A percentile compares a stretch with the other conserved stretches of the same genome.
These are phyloP conservation scores for Ptilodon capucinus DNA, from an alignment of 2,888 invertebrate genomes.

Conservation along the genomic window DNA sequence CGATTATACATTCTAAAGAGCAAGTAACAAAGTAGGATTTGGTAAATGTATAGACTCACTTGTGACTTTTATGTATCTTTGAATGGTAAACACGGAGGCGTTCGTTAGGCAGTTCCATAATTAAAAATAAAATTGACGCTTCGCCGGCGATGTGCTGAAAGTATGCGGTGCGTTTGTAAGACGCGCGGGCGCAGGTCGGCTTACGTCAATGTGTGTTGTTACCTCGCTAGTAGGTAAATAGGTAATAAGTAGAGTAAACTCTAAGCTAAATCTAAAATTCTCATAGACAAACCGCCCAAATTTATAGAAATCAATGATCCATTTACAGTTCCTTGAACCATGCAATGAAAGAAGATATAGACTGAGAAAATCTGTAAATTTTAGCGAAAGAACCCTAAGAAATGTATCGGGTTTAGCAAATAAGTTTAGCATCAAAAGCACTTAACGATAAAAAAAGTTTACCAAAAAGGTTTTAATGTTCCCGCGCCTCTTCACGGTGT, in stretches of 20 bases:
- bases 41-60: neutral
- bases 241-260: no score
- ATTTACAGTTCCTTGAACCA: no score
- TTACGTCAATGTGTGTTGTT: no score
- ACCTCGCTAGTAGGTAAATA: no score
- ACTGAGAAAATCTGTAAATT: no score
- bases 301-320: no score
- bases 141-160: slow-evolving; percentile 59
- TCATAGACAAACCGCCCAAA: no score
- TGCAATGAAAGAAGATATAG: no score
- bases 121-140: slow-evolving; percentile 64
- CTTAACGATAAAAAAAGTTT: slow-evolving; percentile 2
- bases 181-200: slow-evolving; percentile 37
- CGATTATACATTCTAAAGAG: slow-evolving; percentile 20
- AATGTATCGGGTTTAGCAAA: no score
- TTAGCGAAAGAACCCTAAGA: no score
- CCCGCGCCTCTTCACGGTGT: slow-evolving; percentile 49
- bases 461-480: slow-evolving; percentile 20
- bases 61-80: slow-evolving; percentile 9
- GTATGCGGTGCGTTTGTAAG: slow-evolving; percentile 34
- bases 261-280: no score
- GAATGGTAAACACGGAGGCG: slow-evolving; percentile 47
- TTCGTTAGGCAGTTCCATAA: slow-evolving; percentile 74
- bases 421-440: no score
- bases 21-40: slow-evolving; percentile 14